These are phyloP conservation scores for Variabilichromis moorii DNA, from an alignment of 2,113 vertebrate species.

Conservation along the genomic window DNA sequence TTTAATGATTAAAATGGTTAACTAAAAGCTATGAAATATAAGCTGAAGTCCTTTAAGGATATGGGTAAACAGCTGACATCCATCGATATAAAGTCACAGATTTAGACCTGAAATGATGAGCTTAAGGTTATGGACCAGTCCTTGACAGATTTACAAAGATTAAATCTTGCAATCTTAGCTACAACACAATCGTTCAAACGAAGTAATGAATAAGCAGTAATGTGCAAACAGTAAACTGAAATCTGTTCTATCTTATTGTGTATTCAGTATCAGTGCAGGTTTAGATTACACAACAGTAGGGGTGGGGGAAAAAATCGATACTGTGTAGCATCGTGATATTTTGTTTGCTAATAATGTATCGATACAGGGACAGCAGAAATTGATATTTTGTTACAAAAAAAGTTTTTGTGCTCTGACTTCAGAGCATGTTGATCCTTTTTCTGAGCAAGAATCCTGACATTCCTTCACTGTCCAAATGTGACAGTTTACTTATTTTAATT, in stretches of 20 bases:
- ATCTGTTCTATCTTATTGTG: fast-evolving
- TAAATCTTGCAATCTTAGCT: background rate
- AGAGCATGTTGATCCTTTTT: no score
- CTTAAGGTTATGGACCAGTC: fast-evolving
- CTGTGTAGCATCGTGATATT: fast-evolving
- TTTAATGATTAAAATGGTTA: background rate
- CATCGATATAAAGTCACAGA: fast-evolving
- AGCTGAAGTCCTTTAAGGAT: background rate
- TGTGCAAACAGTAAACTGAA: background rate
- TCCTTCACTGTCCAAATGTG: no score
- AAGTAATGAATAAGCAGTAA: background rate
- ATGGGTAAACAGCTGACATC: background rate
- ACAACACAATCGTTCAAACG: background rate
- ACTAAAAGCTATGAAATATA: background rate
- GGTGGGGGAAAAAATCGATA: no score
- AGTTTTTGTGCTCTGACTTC: no score
- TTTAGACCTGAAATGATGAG: background rate
- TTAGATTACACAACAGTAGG: background rate
- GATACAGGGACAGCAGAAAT: no score
- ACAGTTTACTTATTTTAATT: no score
- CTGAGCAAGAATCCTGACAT: no score
- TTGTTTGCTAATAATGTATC: no score
- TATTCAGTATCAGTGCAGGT: background rate
- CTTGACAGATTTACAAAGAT: background rate
- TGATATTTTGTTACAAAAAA: no score